These are phyloP conservation scores for Apodemus speciosus DNA, from an alignment of 2,113 vertebrate species.

Conservation along the genomic window DNA sequence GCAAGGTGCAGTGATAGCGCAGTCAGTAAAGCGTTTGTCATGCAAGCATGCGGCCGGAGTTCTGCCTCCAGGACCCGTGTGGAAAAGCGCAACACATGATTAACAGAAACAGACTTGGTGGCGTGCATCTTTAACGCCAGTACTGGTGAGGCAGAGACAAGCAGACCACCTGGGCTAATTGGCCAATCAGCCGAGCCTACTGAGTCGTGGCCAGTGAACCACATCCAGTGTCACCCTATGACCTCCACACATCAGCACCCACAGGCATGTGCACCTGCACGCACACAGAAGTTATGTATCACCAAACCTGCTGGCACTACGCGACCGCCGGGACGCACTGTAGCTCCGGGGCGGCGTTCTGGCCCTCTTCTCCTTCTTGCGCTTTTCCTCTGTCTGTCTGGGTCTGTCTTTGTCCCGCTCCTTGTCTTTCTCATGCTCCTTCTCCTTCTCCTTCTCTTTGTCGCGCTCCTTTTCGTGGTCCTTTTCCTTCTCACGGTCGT, in stretches of 20 bases:
- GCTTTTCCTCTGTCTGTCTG: slow-evolving; percentile 86
- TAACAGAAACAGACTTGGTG: background rate
- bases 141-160: background rate
- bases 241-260: background rate
- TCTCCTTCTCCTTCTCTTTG: slow-evolving; percentile 81
- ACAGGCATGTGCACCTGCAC: background rate
- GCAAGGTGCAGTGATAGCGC: background rate
- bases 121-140: background rate
- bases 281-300: slow-evolving; percentile 37
- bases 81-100: background rate
- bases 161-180: background rate
- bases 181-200: background rate
- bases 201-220: background rate
- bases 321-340: slow-evolving; percentile 87
- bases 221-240: no score
- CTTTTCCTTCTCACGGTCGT: slow-evolving; percentile 79
- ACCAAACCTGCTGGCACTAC: slow-evolving; percentile 90
- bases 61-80: background rate
- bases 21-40: background rate
- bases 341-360: slow-evolving; percentile 89
- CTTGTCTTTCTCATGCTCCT: slow-evolving; percentile 83
- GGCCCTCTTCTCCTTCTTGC: slow-evolving; percentile 89
- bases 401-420: slow-evolving; percentile 82
- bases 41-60: background rate
- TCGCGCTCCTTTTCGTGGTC: slow-evolving; percentile 80